phyloP scores from a whole-genome alignment of 1,140 invertebrate genomes.

The Pogonomyrmex barbatus region DNA sequence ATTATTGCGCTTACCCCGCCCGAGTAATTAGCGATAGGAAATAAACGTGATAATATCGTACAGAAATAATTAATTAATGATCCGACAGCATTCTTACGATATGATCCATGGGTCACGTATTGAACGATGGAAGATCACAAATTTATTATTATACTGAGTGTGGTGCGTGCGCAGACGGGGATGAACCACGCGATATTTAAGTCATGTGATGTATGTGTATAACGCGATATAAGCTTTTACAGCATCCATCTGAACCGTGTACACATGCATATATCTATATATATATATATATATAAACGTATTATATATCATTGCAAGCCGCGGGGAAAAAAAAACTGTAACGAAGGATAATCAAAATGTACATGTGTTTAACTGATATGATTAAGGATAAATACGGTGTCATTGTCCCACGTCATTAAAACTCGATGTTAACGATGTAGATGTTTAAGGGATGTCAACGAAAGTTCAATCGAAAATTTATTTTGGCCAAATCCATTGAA shows the following conservation, averaged over 20 bases:
- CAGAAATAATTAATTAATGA: slow-evolving; percentile 41
- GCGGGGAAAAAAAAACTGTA: slow-evolving; percentile 22
- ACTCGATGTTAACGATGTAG: slow-evolving; percentile 48
- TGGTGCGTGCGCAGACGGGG: slow-evolving; percentile 1
- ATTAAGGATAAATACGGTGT: slow-evolving; percentile 51
- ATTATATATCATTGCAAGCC: slow-evolving; percentile 27
- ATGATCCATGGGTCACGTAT: slow-evolving; percentile 12
- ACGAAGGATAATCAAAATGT: slow-evolving; percentile 62
- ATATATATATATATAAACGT: slow-evolving; percentile 28
- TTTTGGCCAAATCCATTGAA: slow-evolving; percentile 43
- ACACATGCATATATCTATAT: neutral
- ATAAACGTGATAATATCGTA: slow-evolving; percentile 59
- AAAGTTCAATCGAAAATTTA: slow-evolving; percentile 47
- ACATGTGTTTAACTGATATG: slow-evolving; percentile 54
- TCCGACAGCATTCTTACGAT: slow-evolving; percentile 20
- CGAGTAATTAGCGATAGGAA: slow-evolving; percentile 54
- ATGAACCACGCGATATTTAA: slow-evolving; percentile 20
- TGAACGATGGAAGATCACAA: slow-evolving; percentile 20
- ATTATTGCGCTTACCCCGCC: slow-evolving; percentile 75
- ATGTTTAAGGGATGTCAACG: slow-evolving; percentile 61
- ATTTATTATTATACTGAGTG: slow-evolving; percentile 44
- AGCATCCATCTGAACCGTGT: slow-evolving; percentile 14
- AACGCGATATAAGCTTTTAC: slow-evolving; percentile 1
- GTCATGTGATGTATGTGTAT: slow-evolving; percentile 35
- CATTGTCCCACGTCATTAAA: slow-evolving; percentile 42